Evolutionary conservation across 2,888 invertebrate genomes (phyloP), one percentile per base, ranked within the genome.

Genomic region (Calliopum simillimum): DNA sequence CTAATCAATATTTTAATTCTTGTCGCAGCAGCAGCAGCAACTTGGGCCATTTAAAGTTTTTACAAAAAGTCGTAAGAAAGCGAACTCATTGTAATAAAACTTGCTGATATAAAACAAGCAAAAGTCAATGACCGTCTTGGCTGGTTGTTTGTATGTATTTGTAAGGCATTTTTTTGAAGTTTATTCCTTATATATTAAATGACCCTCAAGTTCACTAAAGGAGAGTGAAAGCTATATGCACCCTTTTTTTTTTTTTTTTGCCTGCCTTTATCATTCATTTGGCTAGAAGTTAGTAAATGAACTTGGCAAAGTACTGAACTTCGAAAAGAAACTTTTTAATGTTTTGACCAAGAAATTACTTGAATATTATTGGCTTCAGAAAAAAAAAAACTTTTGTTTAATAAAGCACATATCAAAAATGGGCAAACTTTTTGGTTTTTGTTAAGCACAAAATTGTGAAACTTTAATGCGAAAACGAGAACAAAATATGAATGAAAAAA

Each of bases 381-480:
- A n/a, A n/a, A n/a, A n/a, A n/a, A n/a, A n/a, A n/a, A 33, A 33
- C 33, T 33, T 33, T 33, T 33, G 33, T 33, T 33, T 33, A 33
- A 33, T 5, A 33, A 33, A 33, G 70, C 70, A 67, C 21, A 49
- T 47, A 71, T 67, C n/a, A 68, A 63, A 44, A 72, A 72, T 69
- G 69, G 72, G 72, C 74, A 72, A 71, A 61, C 70, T 72, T 71
- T 70, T 74, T 73, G 69, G 59, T 58, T 41, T 25, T 53, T 25
- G 44, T 72, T 61, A 25, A 67, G 53, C 53, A 71, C 67, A 58
- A 62, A 61, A 67, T 51, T 49, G 64, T 67, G 23, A 66, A 70
- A 33, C 8, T 33, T 6, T 33, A 33, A 65, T 46, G 49, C 14
- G 51, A 66, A 71, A 51, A 65, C 51, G 47, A 68, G 49, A 68